Conservation (phyloP, 2,797 vertebrate genomes). For the Schizopygopsis pylzovi region DNA sequence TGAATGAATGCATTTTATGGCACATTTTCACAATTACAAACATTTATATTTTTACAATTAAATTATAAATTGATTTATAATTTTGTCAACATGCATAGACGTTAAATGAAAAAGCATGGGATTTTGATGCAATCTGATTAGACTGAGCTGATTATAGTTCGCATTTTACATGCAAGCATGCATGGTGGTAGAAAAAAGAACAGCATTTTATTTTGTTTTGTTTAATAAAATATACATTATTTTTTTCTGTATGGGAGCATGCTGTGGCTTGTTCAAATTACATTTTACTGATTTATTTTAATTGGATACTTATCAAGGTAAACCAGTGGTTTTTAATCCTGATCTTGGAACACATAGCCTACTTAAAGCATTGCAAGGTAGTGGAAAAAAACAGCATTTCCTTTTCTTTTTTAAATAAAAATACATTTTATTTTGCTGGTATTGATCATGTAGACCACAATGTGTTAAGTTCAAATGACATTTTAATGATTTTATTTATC, state of each 20-base stretch:
- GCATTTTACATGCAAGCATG: neutral
- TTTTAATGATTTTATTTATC: neutral
- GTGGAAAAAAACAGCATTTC: neutral
- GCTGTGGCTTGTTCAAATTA: neutral
- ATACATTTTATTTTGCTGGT: neutral
- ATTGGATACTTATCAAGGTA: neutral
- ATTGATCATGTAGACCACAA: neutral
- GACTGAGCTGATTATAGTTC: neutral
- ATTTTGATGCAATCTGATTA: neutral
- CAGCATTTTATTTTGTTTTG: neutral
- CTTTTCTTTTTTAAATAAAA: neutral
- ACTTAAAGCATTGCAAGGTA: neutral
- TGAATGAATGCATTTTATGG: neutral
- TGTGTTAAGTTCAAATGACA: neutral
- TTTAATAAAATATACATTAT: neutral
- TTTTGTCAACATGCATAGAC: neutral
- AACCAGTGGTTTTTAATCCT: neutral
- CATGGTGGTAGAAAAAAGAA: neutral
- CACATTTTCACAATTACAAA: neutral
- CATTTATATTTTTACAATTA: conserved; percentile 9
- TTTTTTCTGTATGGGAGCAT: neutral
- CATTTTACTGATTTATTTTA: neutral
- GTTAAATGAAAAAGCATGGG: neutral
- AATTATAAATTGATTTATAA: neutral
- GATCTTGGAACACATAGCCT: neutral